Conservation (phyloP, 2,888 invertebrate genomes). For the Oscheius sp. region DNA sequence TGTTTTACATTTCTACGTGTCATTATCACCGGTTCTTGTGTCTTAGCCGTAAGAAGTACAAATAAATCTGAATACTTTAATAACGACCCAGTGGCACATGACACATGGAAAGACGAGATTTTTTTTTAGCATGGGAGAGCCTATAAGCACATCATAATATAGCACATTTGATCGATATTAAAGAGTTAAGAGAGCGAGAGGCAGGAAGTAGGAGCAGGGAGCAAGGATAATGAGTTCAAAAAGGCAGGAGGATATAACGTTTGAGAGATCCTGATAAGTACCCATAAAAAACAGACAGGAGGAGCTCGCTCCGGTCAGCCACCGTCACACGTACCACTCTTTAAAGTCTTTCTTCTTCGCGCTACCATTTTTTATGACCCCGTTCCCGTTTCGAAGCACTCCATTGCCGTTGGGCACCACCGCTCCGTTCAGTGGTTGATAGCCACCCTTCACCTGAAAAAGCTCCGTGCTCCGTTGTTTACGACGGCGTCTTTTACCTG, state of each 20-base stretch:
- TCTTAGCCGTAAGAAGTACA: too few relatives aligned
- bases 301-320: not conserved
- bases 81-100: slow-evolving; percentile 33
- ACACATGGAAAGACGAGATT: slow-evolving; percentile 34
- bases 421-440: slow-evolving; percentile 63
- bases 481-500: slow-evolving; percentile 40
- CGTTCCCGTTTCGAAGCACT: slow-evolving; percentile 49
- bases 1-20: too few relatives aligned
- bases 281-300: slow-evolving; percentile 9
- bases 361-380: slow-evolving; percentile 41
- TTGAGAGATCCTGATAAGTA: slow-evolving; percentile 32
- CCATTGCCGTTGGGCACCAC: slow-evolving; percentile 56
- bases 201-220: not conserved
- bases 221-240: slow-evolving; percentile 19
- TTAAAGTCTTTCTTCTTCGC: slow-evolving; percentile 70
- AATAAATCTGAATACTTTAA: slow-evolving; percentile 7
- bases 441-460: slow-evolving; percentile 61
- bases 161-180: not conserved
- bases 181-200: slow-evolving; percentile 12
- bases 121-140: slow-evolving; percentile 2
- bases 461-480: not conserved
- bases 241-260: slow-evolving; percentile 27
- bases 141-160: slow-evolving; percentile 17
- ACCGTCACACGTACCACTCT: slow-evolving; percentile 69
- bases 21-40: too few relatives aligned